Base-by-base conservation (phyloP, 2,888 invertebrate genomes). In the Chymomyza amoena region DNA sequence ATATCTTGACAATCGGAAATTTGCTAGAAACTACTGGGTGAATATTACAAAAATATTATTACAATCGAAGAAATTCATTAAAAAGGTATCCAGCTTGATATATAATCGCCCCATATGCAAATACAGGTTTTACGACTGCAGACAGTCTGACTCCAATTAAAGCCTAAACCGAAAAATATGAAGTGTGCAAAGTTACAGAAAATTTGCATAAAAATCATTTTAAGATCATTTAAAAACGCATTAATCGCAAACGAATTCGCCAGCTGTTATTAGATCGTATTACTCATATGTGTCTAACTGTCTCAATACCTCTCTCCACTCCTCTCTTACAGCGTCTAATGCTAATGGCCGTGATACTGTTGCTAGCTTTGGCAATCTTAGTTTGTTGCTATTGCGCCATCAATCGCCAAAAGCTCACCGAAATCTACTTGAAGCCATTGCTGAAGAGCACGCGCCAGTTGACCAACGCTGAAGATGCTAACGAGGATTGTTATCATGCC, bases 261-360 rank as follows among this genome's bases (percentile, higher is more conserved):
- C 39, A 60, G 9, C 36, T 36, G 36, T 36, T 36, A 6, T 36
- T 9, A 1, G 36, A 7, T 36, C 36, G 25, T 25, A 25, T 32
- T 51, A 51, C 51, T 15, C 51, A 6, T 15, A 51, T 51, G 51
- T 51, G 16, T 51, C 15, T 25, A 25, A 25, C 25, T 25, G 4
- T 25, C 4, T 25, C 25, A 4, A 25, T 36, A 0, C 9, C 36
- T 6, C 2, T 45, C 13, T 39, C 39, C 2, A 7, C 10, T 39
- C 2, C 7, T 45, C 39, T 45, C 39, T 77, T 77, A 62, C 67
- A 77, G 77, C 66, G 69, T 57, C 70, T 69, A 79, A 90, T 90
- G 90, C 87, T 89, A 84, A 91, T 91, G 91, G 91, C 90, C 80
- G 85, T 91, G 80, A 86, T 91, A 76, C 77, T 91, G 73, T 80